Conservation (phyloP, 2,113 vertebrate species). For the Nestor notabilis region DNA sequence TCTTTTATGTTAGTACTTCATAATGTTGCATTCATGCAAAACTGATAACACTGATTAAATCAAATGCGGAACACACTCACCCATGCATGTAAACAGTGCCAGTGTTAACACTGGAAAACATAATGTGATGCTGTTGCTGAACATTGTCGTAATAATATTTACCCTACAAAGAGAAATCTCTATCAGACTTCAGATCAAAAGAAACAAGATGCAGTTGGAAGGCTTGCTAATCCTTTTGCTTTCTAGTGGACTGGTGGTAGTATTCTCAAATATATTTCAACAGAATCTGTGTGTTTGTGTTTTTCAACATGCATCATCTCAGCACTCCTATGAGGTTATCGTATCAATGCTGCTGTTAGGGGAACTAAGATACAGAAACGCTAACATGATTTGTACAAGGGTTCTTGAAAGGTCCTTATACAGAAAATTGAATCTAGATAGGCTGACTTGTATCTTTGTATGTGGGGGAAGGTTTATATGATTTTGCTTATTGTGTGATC, state of each 20-base stretch:
- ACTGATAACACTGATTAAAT: neutral
- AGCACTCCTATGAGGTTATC: neutral
- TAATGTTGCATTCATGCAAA: neutral
- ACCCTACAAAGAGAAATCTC: neutral
- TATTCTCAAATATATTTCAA: neutral
- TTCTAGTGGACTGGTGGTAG: neutral
- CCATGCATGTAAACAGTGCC: neutral
- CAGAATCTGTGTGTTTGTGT: neutral
- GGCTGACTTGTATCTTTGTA: neutral
- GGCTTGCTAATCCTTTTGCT: neutral
- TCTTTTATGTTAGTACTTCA: neutral
- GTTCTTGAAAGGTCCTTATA: neutral
- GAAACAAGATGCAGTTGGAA: neutral
- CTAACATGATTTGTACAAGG: neutral
- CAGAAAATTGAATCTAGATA: neutral
- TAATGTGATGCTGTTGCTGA: neutral
- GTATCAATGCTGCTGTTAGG: neutral
- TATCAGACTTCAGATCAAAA: neutral
- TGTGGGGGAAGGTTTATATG: neutral
- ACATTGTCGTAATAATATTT: neutral
- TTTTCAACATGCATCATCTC: neutral
- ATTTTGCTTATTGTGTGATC: neutral
- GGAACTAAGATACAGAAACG: neutral
- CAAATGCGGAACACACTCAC: neutral
- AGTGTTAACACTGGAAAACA: neutral